Conservation (phyloP, 2,888 invertebrate species). For the Taenaris catops region DNA sequence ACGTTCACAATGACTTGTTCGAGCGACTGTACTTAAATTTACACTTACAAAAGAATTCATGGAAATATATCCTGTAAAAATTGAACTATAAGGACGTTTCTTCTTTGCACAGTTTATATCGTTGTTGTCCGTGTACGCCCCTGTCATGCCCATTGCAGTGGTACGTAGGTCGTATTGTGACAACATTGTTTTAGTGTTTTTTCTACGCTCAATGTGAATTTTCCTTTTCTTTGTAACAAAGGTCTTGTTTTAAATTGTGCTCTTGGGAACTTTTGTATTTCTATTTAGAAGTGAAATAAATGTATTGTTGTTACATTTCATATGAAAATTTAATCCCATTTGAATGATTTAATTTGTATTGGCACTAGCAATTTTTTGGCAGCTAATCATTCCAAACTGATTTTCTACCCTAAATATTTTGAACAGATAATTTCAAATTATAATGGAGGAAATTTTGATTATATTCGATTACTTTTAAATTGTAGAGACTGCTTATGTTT, state of each 20-base stretch:
- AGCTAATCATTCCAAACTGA: too few species aligned
- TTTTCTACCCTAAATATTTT: too few species aligned
- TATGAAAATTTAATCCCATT: too few species aligned
- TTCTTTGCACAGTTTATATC: slow-evolving; percentile 10
- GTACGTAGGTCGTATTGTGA: slow-evolving; percentile 21
- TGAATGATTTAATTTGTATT: too few species aligned
- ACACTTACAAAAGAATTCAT: slow-evolving; percentile 8
- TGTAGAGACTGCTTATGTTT: too few species aligned
- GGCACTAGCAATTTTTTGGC: too few species aligned
- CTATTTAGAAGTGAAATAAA: too few species aligned
- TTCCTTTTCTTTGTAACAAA: slow-evolving; percentile 11
- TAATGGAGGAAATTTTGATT: too few species aligned
- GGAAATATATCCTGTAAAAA: slow-evolving; percentile 9
- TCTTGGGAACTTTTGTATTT: too few species aligned
- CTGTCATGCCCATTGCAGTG: slow-evolving; percentile 24
- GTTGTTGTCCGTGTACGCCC: slow-evolving; percentile 10
- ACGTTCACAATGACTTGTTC: slow-evolving; percentile 48
- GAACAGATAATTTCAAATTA: too few species aligned
- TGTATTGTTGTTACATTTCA: too few species aligned
- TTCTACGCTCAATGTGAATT: slow-evolving; percentile 13
- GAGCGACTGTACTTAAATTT: slow-evolving; percentile 32
- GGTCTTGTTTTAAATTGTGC: slow-evolving; percentile 3
- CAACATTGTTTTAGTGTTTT: slow-evolving; percentile 22
- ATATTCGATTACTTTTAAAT: too few species aligned
- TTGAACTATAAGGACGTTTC: slow-evolving; percentile 9